Base-by-base conservation (phyloP, 2,888 invertebrate species). In the Epinotia brunnichana region DNA sequence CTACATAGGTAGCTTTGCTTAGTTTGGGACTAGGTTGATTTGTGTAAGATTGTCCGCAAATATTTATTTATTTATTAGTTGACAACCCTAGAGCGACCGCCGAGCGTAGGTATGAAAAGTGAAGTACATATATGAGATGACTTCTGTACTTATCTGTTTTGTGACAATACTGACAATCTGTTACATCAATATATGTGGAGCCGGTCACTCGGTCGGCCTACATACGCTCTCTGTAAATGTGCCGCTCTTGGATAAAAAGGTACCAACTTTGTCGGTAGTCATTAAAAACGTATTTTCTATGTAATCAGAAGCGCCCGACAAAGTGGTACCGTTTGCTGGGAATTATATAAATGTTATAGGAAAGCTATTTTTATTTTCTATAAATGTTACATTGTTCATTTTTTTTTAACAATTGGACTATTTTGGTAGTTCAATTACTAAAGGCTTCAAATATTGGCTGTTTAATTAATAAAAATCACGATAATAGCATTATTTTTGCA, bases 401-500 rank as follows among this genome's bases (percentile, higher is more conserved):
- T 5, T 48, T 48, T 48, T 48, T n/a, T 7, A n/a, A 7, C 48
- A 48, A n/a, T 48, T n/a, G 15, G 48, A n/a, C 48, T 48, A n/a
- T 57, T 29, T 57, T 57, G 57, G 57, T 57, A 57, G 57, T 29
- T 29, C 13, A 15, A 15, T 24, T 56, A 56, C 21, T n/a, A n/a
- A n/a, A 56, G 15, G 29, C 21, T 29, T 29, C 29, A 57, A 11
- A 15, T 29, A 57, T 9, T 57, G n/a, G 29, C n/a, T 57, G 29
- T 29, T 56, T 29, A 24, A 24, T 15, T 24, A 15, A 2, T n/a
- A 48, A 15, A n/a, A 48, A 48, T 48, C 48, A 48, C n/a, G 15
- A n/a, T 9, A 44, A n/a, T 48, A 29, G 17, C 7, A 13, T 51
- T 63, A 63, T 51, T 29, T 62, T 51, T 63, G 62, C 62, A 63